Evolutionary conservation across 2,888 invertebrate species (phyloP), one percentile per base, ranked within the genome.

Genomic region (Heliothis peltigera): DNA sequence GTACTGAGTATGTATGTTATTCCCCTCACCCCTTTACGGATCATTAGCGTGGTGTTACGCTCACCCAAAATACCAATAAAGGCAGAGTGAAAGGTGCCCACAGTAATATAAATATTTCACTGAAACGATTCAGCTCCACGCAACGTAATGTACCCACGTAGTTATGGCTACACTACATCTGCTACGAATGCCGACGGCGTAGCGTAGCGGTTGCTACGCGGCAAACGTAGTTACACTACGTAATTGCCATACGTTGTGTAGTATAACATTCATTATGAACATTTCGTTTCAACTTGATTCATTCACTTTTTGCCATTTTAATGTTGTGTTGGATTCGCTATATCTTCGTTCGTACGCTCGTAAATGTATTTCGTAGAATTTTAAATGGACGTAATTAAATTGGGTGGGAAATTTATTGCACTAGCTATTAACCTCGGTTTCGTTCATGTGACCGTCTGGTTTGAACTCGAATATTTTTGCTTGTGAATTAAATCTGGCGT

Each of bases 341-440:
- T 64, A 59, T 64, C 65, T 54, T 71, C 59, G 56, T 55, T 64
- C 54, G 72, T 60, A 57, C 7, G 52, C 62, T 78, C 60, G 79
- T 78, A 63, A 78, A 75, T 59, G 59, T 62, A 69, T 75, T 64
- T 70, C 62, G 75, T 75, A 65, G 65, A 78, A 78, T 75, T 75
- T 76, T 75, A 78, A 78, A 78, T 75, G 64, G 64, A 51, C 39
- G 59, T 78, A 75, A 75, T 75, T 75, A 75, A 78, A 75, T 60
- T 78, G 70, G 79, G 65, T 62, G 43, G 56, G 51, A 64, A 75
- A 75, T 75, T 78, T 75, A 78, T 78, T 78, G 60, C 70, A 75
- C 64, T 75, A 63, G 67, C 59, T 60, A 70, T 75, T 75, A 78
- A 58, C 49, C 51, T 75, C 70, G 75, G 75, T 65, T 75, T 52